Evolutionary conservation across 1,140 invertebrate species (phyloP), one percentile per base, ranked within the genome.

Genomic region (Drepana arcuata): DNA sequence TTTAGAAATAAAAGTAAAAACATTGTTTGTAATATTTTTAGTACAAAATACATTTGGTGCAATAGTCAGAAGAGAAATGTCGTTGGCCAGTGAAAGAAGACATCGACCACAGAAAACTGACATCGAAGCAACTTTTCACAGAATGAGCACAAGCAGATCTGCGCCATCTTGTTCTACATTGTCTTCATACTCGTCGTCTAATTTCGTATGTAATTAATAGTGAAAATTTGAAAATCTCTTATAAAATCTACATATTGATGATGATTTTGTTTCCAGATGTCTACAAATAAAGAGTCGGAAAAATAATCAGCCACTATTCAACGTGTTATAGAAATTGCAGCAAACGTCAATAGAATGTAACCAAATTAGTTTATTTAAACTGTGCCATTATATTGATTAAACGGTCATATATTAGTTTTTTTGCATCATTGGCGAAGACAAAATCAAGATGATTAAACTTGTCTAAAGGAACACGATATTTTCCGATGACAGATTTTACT

Each of bases 361-460:
- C n/a, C n/a, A n/a, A n/a, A n/a, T n/a, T n/a, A n/a, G n/a, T 42
- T 47, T 29, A 42, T 42, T 49, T 57, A 37, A 72, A 83, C 21
- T 70, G 69, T 16, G 71, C 54, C 54, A 88, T 84, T 27, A 88
- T 84, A 21, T 82, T 83, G 21, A 89, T 44, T 18, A 90, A 56
- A n/a, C 87, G 69, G 23, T 86, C 56, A 40, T 91, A 91, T 0
- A 91, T 57, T 9, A 89, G 61, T 16, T 60, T 64, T 16, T 86
- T 84, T 0, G 85, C 88, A 39, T 90, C 84, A 16, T 84, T 87
- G 0, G 85, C 89, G 82, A 88, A 91, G 6, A 91, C 64, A 48
- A 88, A 91, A 46, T 92, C 90, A 37, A 90, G 56, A 50, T 91
- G 90, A 53, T 89, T 89, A 38, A 90, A 92, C 35, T 82, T 71